Base-by-base conservation (phyloP, 2,888 invertebrate genomes). In the Rosalia funebris region DNA sequence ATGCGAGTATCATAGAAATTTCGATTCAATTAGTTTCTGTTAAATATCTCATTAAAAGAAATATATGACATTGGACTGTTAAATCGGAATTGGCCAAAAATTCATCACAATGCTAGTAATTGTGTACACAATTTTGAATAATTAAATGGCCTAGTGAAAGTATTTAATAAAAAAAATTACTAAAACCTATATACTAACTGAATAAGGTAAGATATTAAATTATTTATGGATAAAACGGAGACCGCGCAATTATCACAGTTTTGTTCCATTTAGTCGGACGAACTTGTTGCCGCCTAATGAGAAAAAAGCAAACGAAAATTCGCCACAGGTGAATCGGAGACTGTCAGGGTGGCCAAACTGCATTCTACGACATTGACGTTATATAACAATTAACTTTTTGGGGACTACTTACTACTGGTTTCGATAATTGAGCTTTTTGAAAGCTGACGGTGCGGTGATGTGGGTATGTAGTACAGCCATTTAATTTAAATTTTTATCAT, bases 331-430 rank as follows among this genome's bases (percentile, higher is more conserved):
- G 9, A 15, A 12, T 15, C 12, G 44, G 12, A 42, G 20, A 19
- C 7, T 5, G n/a, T n/a, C 50, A 25, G 39, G 50, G 39, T 39
- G 50, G 39, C 39, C 50, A 15, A 32, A 41, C 50, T n/a, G 50
- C 50, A 25, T 50, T 50, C 50, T 41, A 31, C 31, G 50, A 31
- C 39, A 20, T 36, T 25, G 25, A 39, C 39, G 39, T 50, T 50
- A 50, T 50, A 15, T 39, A 50, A 50, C 50, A 50, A 50, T 50
- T 50, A 50, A 50, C 20, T 41, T 50, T 50, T 50, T 50, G 3
- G 39, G 25, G 39, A n/a, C 25, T 11, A 10, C 44, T 25, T 11
- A 50, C 31, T 39, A 25, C 41, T 50, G 41, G 50, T 50, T 50
- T 41, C 15, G 41, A 41, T 50, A 50, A 50, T 39, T 50, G 39